Base-by-base conservation (phyloP, 2,888 invertebrate species). In the Salticus scenicus region DNA sequence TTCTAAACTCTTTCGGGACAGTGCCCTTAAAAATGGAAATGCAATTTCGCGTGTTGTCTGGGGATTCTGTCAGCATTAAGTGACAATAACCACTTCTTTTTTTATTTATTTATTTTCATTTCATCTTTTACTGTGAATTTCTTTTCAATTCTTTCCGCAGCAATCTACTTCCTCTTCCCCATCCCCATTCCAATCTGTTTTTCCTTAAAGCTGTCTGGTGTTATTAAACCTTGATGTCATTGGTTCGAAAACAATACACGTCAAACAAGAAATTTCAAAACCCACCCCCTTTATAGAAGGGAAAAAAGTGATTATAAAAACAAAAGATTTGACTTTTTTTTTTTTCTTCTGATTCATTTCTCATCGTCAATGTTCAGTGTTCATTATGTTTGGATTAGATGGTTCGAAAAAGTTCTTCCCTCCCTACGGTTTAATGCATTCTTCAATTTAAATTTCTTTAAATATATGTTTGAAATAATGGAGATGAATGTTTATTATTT, bases 201-300 rank as follows among this genome's bases (percentile, higher is more conserved):
- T 28, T 30, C 30, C 31, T 37, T 76, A 76, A 76, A 77, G 83
- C 83, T 84, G 77, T 84, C 83, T 84, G 83, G 67, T 77, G 77
- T 84, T 84, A 84, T 84, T 84, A 84, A 84, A 84, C 72, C 83
- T 73, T 76, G 83, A 84, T 84, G 83, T 77, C 83, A 83, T 83
- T 76, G 83, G 83, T 71, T 72, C 63, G 83, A 84, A 84, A 78
- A 84, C 77, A 84, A 84, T 84, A 78, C 67, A 77, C 83, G 83
- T 84, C 83, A 84, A 69, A 84, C 77, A 84, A 67, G 83, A 31
- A 84, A 63, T 7, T 84, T 77, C 71, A 73, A 77, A 84, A 77
- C 72, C 67, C 72, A 51, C 51, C 64, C 77, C 72, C 47, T 37
- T 24, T 12, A 24, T 42, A 7, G 28, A 71, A 24, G 20, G 33